A percentile compares a stretch with the other conserved stretches of the same genome.
phyloP scores from a whole-genome alignment of 2,113 vertebrate genomes.

The Elephantulus edwardii region DNA sequence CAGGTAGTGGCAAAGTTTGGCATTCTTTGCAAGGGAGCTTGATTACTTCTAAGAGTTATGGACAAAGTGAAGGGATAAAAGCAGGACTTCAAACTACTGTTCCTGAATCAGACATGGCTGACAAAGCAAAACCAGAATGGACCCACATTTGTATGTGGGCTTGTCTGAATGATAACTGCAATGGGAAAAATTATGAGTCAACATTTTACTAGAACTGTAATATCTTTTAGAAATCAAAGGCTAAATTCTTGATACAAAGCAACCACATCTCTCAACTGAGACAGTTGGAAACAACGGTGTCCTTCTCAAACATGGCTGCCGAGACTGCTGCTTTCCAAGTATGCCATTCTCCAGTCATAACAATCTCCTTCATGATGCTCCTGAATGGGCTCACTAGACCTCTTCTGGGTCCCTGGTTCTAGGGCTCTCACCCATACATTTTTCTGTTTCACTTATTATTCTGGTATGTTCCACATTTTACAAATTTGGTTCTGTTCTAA shows the following conservation, averaged over 20 bases:
- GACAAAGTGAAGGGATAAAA: neutral
- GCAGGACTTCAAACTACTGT: no score
- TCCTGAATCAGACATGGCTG: no score
- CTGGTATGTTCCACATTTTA: neutral
- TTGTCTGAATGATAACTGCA: no score
- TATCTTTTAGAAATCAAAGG: neutral
- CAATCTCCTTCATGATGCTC: neutral
- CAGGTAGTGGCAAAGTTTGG: slow-evolving; percentile 17
- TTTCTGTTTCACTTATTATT: neutral
- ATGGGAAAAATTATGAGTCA: no score
- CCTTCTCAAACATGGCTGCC: neutral
- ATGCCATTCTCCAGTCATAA: neutral
- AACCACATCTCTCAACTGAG: neutral
- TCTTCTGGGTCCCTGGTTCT: neutral
- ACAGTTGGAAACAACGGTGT: neutral
- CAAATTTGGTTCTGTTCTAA: neutral
- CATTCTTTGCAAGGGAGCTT: slow-evolving; percentile 53
- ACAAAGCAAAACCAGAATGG: no score
- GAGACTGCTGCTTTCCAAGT: neutral
- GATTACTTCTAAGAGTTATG: slow-evolving; percentile 71
- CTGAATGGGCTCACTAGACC: neutral
- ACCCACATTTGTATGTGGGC: no score
- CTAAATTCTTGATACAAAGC: neutral
- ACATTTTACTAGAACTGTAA: neutral
- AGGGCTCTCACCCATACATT: neutral